These are phyloP conservation scores for Plagodis pulveraria DNA, from an alignment of 2,888 invertebrate genomes.

Conservation along the genomic window DNA sequence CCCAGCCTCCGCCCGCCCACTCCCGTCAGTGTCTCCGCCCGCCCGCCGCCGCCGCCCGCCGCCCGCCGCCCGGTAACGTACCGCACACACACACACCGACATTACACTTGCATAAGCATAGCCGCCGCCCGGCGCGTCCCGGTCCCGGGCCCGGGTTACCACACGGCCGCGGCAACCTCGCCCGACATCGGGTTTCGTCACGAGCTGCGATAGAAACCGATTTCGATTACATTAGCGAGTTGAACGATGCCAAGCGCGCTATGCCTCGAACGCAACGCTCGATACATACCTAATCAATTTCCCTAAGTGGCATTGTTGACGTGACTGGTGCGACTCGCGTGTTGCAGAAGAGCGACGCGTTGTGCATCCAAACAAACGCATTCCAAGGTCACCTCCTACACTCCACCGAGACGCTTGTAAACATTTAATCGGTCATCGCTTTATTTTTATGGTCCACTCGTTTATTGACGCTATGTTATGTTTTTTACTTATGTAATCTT, in stretches of 20 bases:
- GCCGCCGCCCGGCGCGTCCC: background rate
- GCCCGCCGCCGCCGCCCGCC: constrained; percentile 15
- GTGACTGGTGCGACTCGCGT: background rate
- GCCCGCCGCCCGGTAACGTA: constrained; percentile 59
- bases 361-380: constrained; percentile 4
- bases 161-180: constrained; percentile 40
- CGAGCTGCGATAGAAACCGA: constrained; percentile 53
- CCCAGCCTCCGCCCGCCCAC: constrained; percentile 43
- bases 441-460: background rate
- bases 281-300: constrained; percentile 20
- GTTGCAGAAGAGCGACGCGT: background rate
- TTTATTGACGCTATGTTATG: too few relatives aligned
- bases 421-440: background rate
- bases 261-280: constrained; percentile 14
- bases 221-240: constrained; percentile 60
- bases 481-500: too few relatives aligned
- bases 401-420: background rate
- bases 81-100: constrained; percentile 47
- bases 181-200: constrained; percentile 51
- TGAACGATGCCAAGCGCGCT: constrained; percentile 6
- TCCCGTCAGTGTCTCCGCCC: constrained; percentile 51
- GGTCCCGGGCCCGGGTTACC: constrained; percentile 38
- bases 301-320: background rate
- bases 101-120: constrained; percentile 10
- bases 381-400: constrained; percentile 7